Base-by-base conservation (phyloP, 1,140 invertebrate genomes). In the Tetramorium parvispinum region DNA sequence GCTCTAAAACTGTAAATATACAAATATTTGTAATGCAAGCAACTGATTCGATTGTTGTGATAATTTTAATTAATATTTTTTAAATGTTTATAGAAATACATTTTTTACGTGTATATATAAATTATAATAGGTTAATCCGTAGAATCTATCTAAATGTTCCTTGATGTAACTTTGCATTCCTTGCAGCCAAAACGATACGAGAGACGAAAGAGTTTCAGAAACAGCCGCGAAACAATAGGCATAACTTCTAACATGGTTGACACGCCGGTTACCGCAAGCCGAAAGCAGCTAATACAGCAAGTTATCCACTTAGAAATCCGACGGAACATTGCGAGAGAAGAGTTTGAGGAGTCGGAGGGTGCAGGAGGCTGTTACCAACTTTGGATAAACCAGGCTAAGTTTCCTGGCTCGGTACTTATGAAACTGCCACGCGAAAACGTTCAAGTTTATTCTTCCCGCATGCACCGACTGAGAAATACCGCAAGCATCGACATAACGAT, bases 271-370 rank as follows among this genome's bases (percentile, higher is more conserved):
- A 85, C 86, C 68, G 79, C 70, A 55, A 65, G 86, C 81, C 85
- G 81, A 87, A 88, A 76, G 63, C 63, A 63, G 90, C 92, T 94
- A 94, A 94, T 93, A 93, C 91, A 86, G 85, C 87, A 94, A 94
- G 90, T 94, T 94, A 94, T 92, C 93, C 93, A 93, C 93, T 93
- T 94, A 93, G 92, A 89, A 93, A 93, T 94, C 93, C 91, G 73
- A 91, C 86, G 87, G 93, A 92, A 94, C 89, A 89, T 91, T 89
- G 81, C 83, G 85, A 71, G 75, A 70, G 76, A 88, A 59, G 77
- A 77, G 68, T 75, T 73, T 46, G 61, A 53, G 70, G 75, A 46
- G 27, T 51, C 11, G 65, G 27, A 65, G 75, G 65, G 27, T 24
- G 68, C 59, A 66, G 76, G 55, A 86, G 85, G 49, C 87, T 91